Base-by-base conservation (phyloP, 1,140 invertebrate genomes). In the Linepithema humile region DNA sequence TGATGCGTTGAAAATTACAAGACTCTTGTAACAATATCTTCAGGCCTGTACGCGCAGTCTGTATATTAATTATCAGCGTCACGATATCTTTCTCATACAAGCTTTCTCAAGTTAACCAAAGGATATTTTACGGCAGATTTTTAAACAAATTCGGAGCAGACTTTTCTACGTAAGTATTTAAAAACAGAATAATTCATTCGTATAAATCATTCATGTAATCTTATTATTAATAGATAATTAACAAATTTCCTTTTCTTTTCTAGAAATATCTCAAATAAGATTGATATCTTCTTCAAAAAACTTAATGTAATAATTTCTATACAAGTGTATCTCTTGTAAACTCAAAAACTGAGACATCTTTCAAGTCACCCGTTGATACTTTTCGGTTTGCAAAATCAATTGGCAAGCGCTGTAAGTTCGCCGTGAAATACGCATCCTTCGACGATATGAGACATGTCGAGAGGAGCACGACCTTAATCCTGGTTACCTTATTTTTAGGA, bases 141-240 rank as follows among this genome's bases (percentile, higher is more conserved):
- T 85, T 90, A 80, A 72, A 86, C 84, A 78, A 85, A 82, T 87
- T 62, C 48, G 1, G 1, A 62, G 40, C n/a, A 60, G 2, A 62
- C 62, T 12, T 62, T 15, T 48, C 20, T 12, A n/a, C 1, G 15
- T n/a, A n/a, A n/a, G n/a, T n/a, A n/a, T n/a, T n/a, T n/a, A n/a
- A n/a, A n/a, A n/a, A n/a, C n/a, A n/a, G n/a, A n/a, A n/a, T n/a
- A n/a, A n/a, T n/a, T n/a, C n/a, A n/a, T n/a, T n/a, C n/a, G n/a
- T n/a, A n/a, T n/a, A n/a, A n/a, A n/a, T n/a, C n/a, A n/a, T n/a
- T n/a, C n/a, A n/a, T n/a, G n/a, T n/a, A n/a, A n/a, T n/a, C n/a
- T n/a, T n/a, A n/a, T n/a, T n/a, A n/a, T n/a, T n/a, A n/a, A n/a
- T n/a, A n/a, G n/a, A n/a, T n/a, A n/a, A n/a, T n/a, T n/a, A n/a